Percentiles rank a stretch among this genome's conserved stretches.
These are phyloP conservation scores for Henricia sp. DNA, from an alignment of 53 echinoderm and acorn worm species.

Conservation along the genomic window DNA sequence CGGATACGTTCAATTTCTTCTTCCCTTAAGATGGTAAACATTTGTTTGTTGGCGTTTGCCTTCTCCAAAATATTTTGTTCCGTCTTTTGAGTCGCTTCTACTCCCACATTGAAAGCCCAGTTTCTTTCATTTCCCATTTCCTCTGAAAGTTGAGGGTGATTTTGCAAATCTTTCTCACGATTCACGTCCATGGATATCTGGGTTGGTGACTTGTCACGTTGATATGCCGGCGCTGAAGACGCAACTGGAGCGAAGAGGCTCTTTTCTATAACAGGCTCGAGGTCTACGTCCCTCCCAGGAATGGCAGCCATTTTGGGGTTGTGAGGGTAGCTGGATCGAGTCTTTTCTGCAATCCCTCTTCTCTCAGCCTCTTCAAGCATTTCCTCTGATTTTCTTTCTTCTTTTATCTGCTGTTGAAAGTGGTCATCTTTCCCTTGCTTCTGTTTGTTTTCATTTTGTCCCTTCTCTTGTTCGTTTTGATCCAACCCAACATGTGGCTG, in stretches of 20 bases:
- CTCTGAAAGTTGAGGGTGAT: conserved; percentile 10
- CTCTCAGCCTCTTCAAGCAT: conserved; percentile 49
- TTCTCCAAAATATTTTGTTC: too few species aligned
- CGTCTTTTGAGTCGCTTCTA: too few species aligned
- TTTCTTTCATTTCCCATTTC: too few species aligned
- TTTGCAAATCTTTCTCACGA: conserved; percentile 33
- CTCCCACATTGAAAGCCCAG: too few species aligned
- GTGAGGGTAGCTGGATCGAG: conserved; percentile 17
- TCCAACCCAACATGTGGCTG: conserved; percentile 27
- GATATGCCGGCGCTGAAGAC: conserved; percentile 25
- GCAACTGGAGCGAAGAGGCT: conserved; percentile 43
- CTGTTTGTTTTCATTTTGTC: conserved; percentile 41
- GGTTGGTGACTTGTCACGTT: conserved; percentile 28
- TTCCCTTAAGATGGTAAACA: conserved; percentile 47
- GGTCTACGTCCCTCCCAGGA: conserved; percentile 65
- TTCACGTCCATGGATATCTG: conserved; percentile 36
- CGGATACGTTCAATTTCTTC: conserved; percentile 77
- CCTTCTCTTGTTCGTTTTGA: conserved; percentile 59
- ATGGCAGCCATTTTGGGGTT: conserved; percentile 27
- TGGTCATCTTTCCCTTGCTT: conserved; percentile 1
- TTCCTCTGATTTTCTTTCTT: conserved; percentile 25
- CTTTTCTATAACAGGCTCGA: conserved; percentile 75
- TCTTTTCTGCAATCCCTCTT: conserved; percentile 68
- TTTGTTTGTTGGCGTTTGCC: too few species aligned
- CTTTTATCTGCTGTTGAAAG: background rate